These are phyloP conservation scores for Sprattus sprattus DNA, from an alignment of 2,113 vertebrate genomes.

Conservation along the genomic window DNA sequence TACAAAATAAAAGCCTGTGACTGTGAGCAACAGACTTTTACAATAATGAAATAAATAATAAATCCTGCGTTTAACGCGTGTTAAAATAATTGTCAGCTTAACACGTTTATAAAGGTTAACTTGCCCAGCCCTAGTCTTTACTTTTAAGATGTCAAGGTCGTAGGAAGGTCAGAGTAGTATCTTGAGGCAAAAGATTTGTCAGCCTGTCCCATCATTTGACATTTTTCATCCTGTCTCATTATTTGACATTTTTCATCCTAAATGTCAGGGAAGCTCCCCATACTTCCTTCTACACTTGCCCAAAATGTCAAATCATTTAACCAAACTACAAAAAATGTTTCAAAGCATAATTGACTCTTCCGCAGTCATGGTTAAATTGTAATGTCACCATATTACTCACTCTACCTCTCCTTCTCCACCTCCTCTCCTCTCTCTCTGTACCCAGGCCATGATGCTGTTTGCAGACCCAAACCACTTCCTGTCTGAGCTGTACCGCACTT, in stretches of 20 bases:
- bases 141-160: background rate
- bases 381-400: background rate
- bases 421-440: background rate
- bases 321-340: background rate
- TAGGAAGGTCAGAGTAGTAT: background rate
- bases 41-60: too few species aligned
- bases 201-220: background rate
- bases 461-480: constrained; percentile 86
- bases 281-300: background rate
- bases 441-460: constrained; percentile 89
- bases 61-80: too few species aligned
- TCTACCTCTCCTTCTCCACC: background rate
- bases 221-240: background rate
- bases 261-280: background rate
- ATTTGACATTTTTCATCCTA: background rate
- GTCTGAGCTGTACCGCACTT: constrained; percentile 87
- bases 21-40: too few species aligned
- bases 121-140: too few species aligned
- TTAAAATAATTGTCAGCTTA: too few species aligned
- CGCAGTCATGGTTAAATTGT: background rate
- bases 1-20: too few species aligned
- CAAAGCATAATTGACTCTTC: background rate
- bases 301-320: background rate
- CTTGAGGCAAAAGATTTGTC: background rate
- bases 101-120: too few species aligned